Percentiles rank a stretch among this genome's conserved stretches.
Evolutionary conservation across 2,888 invertebrate species (phyloP).

Genomic region (Unio pictorum): DNA sequence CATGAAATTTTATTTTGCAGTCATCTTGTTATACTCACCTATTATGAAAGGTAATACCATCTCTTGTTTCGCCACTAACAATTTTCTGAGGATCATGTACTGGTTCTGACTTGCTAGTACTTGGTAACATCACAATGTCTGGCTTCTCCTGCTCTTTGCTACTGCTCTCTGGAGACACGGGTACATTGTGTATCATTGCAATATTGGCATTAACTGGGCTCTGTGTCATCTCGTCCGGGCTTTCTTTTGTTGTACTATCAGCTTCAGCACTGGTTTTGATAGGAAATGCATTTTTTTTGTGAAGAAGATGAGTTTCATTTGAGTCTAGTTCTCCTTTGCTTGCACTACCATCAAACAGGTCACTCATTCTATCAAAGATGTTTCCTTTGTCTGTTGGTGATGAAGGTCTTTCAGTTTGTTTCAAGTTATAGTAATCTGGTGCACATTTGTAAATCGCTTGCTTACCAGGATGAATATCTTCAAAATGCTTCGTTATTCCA

Average conservation of each 20-base stretch:
- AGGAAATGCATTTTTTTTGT: slow-evolving; percentile 18
- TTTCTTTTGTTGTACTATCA: slow-evolving; percentile 47
- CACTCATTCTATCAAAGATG: slow-evolving; percentile 47
- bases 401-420: slow-evolving; percentile 21
- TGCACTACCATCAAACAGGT: slow-evolving; percentile 19
- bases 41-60: no score
- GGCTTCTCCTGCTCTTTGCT: no score
- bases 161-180: background rate
- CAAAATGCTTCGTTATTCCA: slow-evolving; percentile 44
- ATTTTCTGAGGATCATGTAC: no score
- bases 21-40: no score
- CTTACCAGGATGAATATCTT: slow-evolving; percentile 44
- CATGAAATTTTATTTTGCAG: no score
- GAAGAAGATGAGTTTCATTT: background rate
- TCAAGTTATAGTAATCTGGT: slow-evolving; percentile 44
- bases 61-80: no score
- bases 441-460: slow-evolving; percentile 45
- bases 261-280: slow-evolving; percentile 50
- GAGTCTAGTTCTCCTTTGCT: background rate
- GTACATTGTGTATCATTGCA: no score
- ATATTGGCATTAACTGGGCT: no score
- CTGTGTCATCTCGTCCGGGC: slow-evolving; percentile 1
- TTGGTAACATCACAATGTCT: no score
- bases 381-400: slow-evolving; percentile 32
- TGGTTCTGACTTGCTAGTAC: no score